A percentile compares a stretch with the other conserved stretches of the same genome.
Conservation (phyloP, 2,113 vertebrate species). For the Carassius gibelio region DNA sequence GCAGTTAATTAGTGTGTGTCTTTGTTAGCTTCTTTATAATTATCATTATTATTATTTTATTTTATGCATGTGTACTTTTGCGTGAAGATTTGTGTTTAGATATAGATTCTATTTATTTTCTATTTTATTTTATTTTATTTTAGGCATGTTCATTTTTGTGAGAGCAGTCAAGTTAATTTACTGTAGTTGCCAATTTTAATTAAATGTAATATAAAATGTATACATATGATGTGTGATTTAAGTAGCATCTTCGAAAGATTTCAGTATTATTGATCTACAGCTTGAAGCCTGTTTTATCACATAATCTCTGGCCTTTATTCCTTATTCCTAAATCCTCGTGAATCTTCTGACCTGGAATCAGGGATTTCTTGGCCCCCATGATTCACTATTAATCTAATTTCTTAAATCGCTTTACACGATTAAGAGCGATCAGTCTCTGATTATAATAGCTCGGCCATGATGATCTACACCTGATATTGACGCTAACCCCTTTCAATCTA, state of each 20-base stretch:
- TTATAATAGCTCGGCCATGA: background rate
- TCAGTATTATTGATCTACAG: background rate
- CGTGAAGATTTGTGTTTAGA: background rate
- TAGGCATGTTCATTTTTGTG: background rate
- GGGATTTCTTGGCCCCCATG: background rate
- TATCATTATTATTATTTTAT: too few relatives aligned
- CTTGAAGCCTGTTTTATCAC: background rate
- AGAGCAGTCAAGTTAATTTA: too few relatives aligned
- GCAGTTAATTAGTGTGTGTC: too few relatives aligned
- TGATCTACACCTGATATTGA: slow-evolving; percentile 31
- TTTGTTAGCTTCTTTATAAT: too few relatives aligned
- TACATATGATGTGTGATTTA: background rate
- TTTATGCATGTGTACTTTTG: background rate
- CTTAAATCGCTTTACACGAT: background rate
- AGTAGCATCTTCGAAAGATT: background rate
- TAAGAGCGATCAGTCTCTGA: background rate
- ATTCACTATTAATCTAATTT: background rate
- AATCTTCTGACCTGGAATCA: background rate
- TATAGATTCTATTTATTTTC: background rate
- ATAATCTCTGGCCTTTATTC: background rate
- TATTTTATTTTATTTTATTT: background rate
- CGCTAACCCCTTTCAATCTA: background rate
- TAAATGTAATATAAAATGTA: background rate
- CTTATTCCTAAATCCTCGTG: background rate
- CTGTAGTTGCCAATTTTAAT: too few relatives aligned